These are phyloP conservation scores for Acrobasis suavella DNA, from an alignment of 2,888 invertebrate species.

Conservation along the genomic window DNA sequence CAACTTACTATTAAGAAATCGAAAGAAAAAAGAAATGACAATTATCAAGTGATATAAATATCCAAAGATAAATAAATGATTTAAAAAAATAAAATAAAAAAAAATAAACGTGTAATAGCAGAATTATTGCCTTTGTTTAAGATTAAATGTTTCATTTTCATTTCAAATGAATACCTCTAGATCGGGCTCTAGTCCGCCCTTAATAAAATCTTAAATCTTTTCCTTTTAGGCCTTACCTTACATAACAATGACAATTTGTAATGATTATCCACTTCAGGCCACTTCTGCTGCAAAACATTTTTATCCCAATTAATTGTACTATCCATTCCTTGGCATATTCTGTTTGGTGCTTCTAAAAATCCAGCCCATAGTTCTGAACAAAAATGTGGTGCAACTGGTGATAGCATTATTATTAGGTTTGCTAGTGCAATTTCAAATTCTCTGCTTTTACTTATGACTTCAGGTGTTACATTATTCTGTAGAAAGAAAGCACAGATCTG, in stretches of 20 bases:
- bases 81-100: too few relatives aligned
- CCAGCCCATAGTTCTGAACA: constrained; percentile 95
- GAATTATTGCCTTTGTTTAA: too few relatives aligned
- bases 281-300: constrained; percentile 87
- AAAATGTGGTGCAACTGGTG: constrained; percentile 95
- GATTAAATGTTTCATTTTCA: too few relatives aligned
- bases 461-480: constrained; percentile 83
- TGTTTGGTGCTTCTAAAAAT: constrained; percentile 85
- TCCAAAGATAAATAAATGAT: too few relatives aligned
- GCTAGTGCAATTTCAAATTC: constrained; percentile 92
- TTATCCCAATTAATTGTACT: constrained; percentile 85
- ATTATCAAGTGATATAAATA: too few relatives aligned
- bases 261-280: constrained; percentile 89
- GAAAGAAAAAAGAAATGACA: too few relatives aligned
- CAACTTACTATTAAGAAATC: too few relatives aligned
- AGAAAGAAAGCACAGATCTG: constrained; percentile 33
- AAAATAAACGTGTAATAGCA: too few relatives aligned
- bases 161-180: too few relatives aligned
- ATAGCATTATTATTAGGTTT: constrained; percentile 90
- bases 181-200: too few relatives aligned
- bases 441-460: constrained; percentile 83
- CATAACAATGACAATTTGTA: constrained; percentile 86
- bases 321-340: constrained; percentile 65
- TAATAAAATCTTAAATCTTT: not conserved
- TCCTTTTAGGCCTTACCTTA: constrained; percentile 70